Conservation (phyloP, 2,888 invertebrate species). For the Scelioninae gen. 2 region DNA sequence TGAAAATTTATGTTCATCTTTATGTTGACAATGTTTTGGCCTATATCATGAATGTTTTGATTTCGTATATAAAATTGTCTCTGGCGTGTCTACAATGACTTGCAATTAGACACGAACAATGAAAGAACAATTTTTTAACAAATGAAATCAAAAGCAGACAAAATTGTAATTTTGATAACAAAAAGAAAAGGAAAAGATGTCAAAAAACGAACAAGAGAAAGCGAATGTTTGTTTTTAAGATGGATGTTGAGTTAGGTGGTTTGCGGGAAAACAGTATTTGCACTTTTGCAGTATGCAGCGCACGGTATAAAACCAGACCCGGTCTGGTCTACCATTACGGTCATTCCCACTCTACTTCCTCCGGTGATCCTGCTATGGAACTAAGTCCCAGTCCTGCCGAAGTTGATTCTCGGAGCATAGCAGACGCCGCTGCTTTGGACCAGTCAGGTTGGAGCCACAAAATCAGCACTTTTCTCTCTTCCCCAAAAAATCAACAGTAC, state of each 20-base stretch:
- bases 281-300: constrained; percentile 90
- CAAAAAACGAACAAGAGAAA: constrained; percentile 62
- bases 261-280: constrained; percentile 75
- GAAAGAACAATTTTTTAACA: constrained; percentile 9
- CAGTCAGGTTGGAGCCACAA: constrained; percentile 77
- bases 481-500: constrained; percentile 73
- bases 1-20: constrained; percentile 21
- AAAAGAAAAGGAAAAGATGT: constrained; percentile 41
- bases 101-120: not conserved
- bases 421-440: constrained; percentile 76
- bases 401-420: constrained; percentile 75
- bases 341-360: constrained; percentile 85
- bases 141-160: constrained; percentile 32
- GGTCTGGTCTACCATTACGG: constrained; percentile 97
- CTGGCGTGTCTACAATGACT: not conserved
- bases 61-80: constrained; percentile 36
- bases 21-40: constrained; percentile 53
- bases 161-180: constrained; percentile 31
- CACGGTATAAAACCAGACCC: constrained; percentile 96
- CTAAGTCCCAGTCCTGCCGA: constrained; percentile 76
- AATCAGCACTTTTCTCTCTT: constrained; percentile 77
- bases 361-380: constrained; percentile 76
- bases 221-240: constrained; percentile 66
- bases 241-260: constrained; percentile 73
- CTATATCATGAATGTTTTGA: constrained; percentile 21